Base-by-base conservation (phyloP, 2,797 vertebrate species). In the Apodemus agrarius region DNA sequence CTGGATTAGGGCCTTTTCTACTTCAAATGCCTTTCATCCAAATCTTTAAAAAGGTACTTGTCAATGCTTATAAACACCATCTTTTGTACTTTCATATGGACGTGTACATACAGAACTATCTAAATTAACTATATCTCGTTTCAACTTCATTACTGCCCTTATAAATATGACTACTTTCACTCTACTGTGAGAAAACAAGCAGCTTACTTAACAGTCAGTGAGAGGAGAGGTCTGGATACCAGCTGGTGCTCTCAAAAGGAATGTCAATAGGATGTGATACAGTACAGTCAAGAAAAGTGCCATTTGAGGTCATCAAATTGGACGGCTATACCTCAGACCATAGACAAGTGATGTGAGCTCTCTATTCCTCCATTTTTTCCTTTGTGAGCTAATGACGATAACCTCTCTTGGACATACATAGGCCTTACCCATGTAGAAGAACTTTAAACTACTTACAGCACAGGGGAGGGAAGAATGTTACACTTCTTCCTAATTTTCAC, bases 61-160 rank as follows among this genome's bases (percentile, higher is more conserved):
- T 43, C 84, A 31, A 6, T 8, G 26, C 14, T 91, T 87, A 93
- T 13, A 92, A 75, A 74, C 0, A 90, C 14, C 29, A 76, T n/a
- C 81, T 74, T 91, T 67, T 59, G 24, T 43, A 61, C 54, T 61
- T 75, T 61, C 37, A 46, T 26, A 40, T 34, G 17, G 26, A 40
- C 67, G 17, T 61, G n/a, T 82, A 93, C 31, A 22, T 26, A 88
- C 1, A 74, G 9, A 59, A 52, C 14, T 91, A 90, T 17, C 69
- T 69, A 92, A 85, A 95, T 91, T 49, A 93, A 94, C n/a, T 80
- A 52, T 86, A 13, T 40, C 43, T 85, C 57, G 59, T 92, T 92
- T 76, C 43, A 88, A 54, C 26, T 59, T 75, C 17, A 59, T 65
- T 63, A 89, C 4, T 91, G 46, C 24, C 54, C 75, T 63, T 80